phyloP scores from a whole-genome alignment of 2,888 invertebrate species.

The Apamea sordens region DNA sequence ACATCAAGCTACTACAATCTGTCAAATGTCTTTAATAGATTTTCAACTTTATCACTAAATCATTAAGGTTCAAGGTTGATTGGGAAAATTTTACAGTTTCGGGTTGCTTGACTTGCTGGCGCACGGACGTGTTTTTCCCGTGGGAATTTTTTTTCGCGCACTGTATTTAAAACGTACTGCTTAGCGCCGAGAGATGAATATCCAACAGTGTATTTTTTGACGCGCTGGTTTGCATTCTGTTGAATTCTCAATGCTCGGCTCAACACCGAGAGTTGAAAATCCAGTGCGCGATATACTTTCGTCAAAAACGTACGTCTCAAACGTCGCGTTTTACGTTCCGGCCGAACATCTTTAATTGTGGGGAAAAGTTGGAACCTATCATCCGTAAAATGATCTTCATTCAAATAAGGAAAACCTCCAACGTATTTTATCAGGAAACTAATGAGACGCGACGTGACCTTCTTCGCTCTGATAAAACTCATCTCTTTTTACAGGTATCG shows the following conservation, averaged over 20 bases:
- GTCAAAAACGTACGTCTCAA: background rate
- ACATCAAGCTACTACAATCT: no score
- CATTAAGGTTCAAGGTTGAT: no score
- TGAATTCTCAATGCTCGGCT: background rate
- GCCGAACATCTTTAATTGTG: background rate
- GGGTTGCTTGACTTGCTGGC: no score
- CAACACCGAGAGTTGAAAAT: background rate
- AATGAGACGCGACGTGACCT: constrained; percentile 4
- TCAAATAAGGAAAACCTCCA: constrained; percentile 18
- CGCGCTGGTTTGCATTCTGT: background rate
- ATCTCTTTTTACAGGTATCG: constrained; percentile 75
- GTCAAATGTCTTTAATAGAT: no score
- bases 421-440: constrained; percentile 4
- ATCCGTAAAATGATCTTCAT: constrained; percentile 27
- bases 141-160: background rate
- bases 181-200: background rate
- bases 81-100: no score
- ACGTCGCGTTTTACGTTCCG: background rate
- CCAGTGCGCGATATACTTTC: background rate
- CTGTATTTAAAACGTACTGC: background rate
- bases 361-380: background rate
- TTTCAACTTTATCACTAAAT: no score
- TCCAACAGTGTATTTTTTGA: background rate
- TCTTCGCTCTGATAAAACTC: background rate
- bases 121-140: background rate